These are phyloP conservation scores for Aulostomus chinensis DNA, from an alignment of 2,797 vertebrate genomes.

Conservation along the genomic window DNA sequence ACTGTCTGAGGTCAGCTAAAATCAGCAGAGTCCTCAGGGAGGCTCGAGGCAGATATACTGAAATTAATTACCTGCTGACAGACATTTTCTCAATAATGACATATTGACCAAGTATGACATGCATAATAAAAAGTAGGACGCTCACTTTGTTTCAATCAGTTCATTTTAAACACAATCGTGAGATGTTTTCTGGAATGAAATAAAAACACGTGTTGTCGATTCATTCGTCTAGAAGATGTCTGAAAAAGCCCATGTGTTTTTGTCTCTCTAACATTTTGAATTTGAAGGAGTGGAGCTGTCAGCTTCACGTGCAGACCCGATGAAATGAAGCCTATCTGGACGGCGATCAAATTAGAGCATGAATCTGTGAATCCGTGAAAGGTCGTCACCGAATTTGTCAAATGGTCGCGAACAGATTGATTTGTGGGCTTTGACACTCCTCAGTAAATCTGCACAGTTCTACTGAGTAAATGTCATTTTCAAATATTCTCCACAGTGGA, in stretches of 20 bases:
- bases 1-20: slow-evolving; percentile 57
- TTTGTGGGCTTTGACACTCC: slow-evolving; percentile 36
- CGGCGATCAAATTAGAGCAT: slow-evolving; percentile 41
- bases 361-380: slow-evolving; percentile 51
- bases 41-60: slow-evolving; percentile 22
- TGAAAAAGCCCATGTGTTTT: slow-evolving; percentile 3
- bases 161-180: neutral
- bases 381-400: slow-evolving; percentile 54
- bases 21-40: slow-evolving; percentile 9
- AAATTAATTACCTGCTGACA: slow-evolving; percentile 41
- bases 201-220: too few relatives aligned
- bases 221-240: neutral
- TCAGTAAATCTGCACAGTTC: slow-evolving; percentile 38
- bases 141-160: slow-evolving; percentile 19
- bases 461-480: slow-evolving; percentile 53
- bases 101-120: slow-evolving; percentile 41
- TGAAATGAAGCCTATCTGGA: slow-evolving; percentile 24
- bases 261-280: slow-evolving; percentile 9
- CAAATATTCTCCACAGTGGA: slow-evolving; percentile 22
- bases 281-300: slow-evolving; percentile 12
- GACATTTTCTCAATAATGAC: slow-evolving; percentile 49
- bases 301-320: slow-evolving; percentile 12
- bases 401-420: slow-evolving; percentile 43
- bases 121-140: slow-evolving; percentile 15
- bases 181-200: slow-evolving; percentile 2